Conservation (phyloP, 2,113 vertebrate species). For the Sceloporus tristichus region DNA sequence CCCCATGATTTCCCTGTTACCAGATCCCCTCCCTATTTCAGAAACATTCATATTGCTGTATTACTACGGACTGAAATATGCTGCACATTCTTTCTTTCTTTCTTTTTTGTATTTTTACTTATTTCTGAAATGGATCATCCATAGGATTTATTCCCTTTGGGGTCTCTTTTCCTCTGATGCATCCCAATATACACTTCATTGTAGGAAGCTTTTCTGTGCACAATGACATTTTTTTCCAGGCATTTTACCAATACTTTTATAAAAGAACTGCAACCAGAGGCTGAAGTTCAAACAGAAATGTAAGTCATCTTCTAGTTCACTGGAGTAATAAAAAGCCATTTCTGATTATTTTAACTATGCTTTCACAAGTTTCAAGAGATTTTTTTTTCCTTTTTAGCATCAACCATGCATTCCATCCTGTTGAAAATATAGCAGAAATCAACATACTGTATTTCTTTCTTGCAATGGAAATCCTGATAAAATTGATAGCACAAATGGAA, state of each 20-base stretch:
- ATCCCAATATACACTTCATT: neutral
- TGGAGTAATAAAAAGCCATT: slow-evolving; percentile 48
- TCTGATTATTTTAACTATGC: slow-evolving; percentile 40
- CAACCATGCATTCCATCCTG: neutral
- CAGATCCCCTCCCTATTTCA: neutral
- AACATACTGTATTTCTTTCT: slow-evolving; percentile 25
- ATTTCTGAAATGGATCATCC: neutral
- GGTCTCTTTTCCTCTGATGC: neutral
- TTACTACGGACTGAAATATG: neutral
- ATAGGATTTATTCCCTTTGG: neutral
- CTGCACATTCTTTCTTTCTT: no score
- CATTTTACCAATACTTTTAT: slow-evolving; percentile 8
- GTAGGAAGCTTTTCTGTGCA: neutral
- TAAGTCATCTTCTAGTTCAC: slow-evolving; percentile 24
- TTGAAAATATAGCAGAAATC: slow-evolving; percentile 49
- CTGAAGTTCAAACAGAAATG: slow-evolving; percentile 28
- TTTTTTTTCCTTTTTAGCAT: slow-evolving; percentile 25
- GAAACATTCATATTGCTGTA: neutral
- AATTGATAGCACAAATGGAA: neutral
- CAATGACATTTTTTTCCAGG: neutral
- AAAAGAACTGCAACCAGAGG: slow-evolving; percentile 40
- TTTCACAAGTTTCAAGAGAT: slow-evolving; percentile 49
- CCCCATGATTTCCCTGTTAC: neutral
- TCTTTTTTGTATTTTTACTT: neutral
- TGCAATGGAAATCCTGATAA: neutral